Base-by-base conservation (phyloP, 2,797 vertebrate genomes). In the Karalla daura region DNA sequence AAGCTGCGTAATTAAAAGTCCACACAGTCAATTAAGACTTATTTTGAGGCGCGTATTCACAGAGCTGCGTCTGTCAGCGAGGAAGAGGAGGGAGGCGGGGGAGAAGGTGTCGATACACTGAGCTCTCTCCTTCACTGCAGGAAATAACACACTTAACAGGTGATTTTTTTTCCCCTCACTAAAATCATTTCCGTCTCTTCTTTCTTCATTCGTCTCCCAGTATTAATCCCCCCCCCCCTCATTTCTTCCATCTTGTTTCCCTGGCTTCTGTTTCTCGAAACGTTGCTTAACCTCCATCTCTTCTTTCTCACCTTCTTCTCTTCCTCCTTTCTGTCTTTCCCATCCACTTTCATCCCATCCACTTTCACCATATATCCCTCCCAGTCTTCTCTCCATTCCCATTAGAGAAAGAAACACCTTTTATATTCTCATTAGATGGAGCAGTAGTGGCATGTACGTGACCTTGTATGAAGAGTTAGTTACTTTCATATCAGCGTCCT, bases 1-100 rank as follows among this genome's bases (percentile, higher is more conserved):
- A 51, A 50, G 60, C 44, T 7, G 8, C 18, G 54, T 70, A 62
- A 74, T 61, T 65, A 70, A 70, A 74, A 65, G 65, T 69, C 64
- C 44, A 55, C 60, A 36, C 50, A 56, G 61, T 51, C 64, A 74
- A 65, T 78, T 74, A 61, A 46, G 60, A 56, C 44, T 52, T 51
- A 61, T 61, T 73, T 40, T 50, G 53, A 64, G 69, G 47, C 32
- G 33, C 45, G 56, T 3, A 1, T 54, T 73, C 47, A 60, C 53
- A 30, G 32, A 54, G 41, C 30, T 58, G 27, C 1, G 53, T 41
- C 47, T 59, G 46, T 53, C 28, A 21, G 45, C 10, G 37, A 35
- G 15, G 2, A 33, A 14, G 30, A 7, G 15, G 4, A 18, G 9
- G 25, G 15, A 14, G 14, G 17, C 15, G 18, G 11, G 35, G 13